Evolutionary conservation across 1,140 invertebrate genomes (phyloP).

Genomic region (Aphelinus certus): DNA sequence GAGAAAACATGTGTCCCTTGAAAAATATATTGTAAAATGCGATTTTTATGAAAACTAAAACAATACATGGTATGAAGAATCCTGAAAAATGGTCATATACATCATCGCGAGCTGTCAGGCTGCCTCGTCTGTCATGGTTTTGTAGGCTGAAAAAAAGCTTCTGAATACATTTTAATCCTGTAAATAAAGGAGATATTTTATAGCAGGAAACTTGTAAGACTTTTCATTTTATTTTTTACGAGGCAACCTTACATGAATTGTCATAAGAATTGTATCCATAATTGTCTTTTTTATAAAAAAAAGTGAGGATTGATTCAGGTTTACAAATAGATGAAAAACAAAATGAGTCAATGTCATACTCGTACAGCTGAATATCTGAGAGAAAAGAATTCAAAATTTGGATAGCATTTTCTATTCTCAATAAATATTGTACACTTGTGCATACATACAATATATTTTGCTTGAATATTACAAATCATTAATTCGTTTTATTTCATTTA

Average conservation of each 20-base stretch:
- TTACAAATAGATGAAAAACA: constrained; percentile 29
- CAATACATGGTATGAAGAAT: constrained; percentile 23
- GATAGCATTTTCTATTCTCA: constrained; percentile 43
- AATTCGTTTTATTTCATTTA: constrained; percentile 1
- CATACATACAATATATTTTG: constrained; percentile 1
- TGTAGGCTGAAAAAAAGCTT: constrained; percentile 29
- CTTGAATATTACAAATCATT: constrained; percentile 3
- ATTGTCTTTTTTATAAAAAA: constrained; percentile 32
- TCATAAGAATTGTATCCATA: constrained; percentile 18
- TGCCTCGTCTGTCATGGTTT: constrained; percentile 38
- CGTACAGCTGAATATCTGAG: constrained; percentile 7
- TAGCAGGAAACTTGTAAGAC: constrained; percentile 32
- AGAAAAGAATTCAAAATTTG: constrained; percentile 37
- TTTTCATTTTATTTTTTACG: constrained; percentile 21
- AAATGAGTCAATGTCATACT: constrained; percentile 15
- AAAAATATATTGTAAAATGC: constrained; percentile 36
- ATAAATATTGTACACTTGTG: constrained; percentile 40
- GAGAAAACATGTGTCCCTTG: constrained; percentile 21
- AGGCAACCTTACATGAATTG: constrained; percentile 33
- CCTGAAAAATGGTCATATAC: constrained; percentile 33
- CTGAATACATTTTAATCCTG: constrained; percentile 39
- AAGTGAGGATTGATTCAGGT: constrained; percentile 22
- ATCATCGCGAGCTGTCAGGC: constrained; percentile 33
- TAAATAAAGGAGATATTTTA: constrained; percentile 42
- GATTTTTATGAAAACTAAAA: constrained; percentile 33